Evolutionary conservation across 2,888 invertebrate genomes (phyloP), one percentile per base, ranked within the genome.

Genomic region (Bombylius discolor): DNA sequence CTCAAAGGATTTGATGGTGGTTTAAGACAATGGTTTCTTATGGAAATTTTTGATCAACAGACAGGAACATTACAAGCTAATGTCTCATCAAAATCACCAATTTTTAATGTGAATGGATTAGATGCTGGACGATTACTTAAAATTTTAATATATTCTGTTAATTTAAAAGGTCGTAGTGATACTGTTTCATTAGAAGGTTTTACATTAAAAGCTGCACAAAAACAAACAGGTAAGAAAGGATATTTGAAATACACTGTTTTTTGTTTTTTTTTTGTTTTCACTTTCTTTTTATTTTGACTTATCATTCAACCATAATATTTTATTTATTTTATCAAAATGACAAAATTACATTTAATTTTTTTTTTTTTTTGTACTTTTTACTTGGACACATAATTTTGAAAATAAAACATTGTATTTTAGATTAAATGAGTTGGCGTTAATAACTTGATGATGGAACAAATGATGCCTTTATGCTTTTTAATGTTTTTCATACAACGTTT

Each of bases 101-200:
- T 82, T 42, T 87, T 93, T 76, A 83, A 83, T 56, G 84, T 91
- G 2, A 81, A 82, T 62, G 85, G 84, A 6, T 78, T 94, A 53
- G 85, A 87, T 55, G 81, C 92, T 0, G 91, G 88, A 7, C 85
- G 85, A 64, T 79, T 84, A 14, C 79, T 93, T 62, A 84, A 84
- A 64, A 83, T 93, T 70, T 77, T 84, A 53, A 81, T 93, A 60
- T 92, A 88, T 71, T 86, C 92, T 3, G 82, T 83, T 58, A 94
- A 94, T 71, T 81, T 84, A 7, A 86, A 89, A 66, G 93, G 93
- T 14, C 79, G 84, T 63, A 91, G 91, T 61, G 89, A 89, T 59
- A 73, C 80, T 1, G 80, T 85, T 23, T 70, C 79, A 54, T 71
- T 87, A 13, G 86, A 86, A 68, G 87, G 84, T 47, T 85, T 82